phyloP scores from a whole-genome alignment of 2,797 vertebrate species.

The Neosalanx taihuensis region DNA sequence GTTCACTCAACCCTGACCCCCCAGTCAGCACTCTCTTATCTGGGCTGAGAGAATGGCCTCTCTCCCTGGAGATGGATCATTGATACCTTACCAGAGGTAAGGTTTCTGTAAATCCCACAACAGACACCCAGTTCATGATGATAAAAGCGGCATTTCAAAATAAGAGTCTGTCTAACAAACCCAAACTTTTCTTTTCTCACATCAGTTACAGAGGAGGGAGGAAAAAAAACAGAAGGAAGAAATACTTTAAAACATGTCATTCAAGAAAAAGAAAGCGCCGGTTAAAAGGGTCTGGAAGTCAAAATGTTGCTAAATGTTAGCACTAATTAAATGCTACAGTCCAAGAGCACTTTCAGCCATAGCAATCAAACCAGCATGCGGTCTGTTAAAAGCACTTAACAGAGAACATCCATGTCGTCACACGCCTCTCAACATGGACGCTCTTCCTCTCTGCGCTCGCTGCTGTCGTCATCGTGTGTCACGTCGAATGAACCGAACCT shows the following conservation, averaged over 20 bases:
- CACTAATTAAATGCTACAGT: slow-evolving; percentile 10
- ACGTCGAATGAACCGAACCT: slow-evolving; percentile 37
- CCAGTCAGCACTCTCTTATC: slow-evolving; percentile 13
- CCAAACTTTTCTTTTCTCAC: background rate
- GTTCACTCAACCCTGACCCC: slow-evolving; percentile 3
- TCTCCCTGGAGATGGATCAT: slow-evolving; percentile 21
- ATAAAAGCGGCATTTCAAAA: too few relatives aligned
- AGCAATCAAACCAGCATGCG: slow-evolving; percentile 27
- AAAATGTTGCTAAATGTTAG: slow-evolving; percentile 27
- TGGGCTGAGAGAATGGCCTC: slow-evolving; percentile 11
- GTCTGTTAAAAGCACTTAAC: slow-evolving; percentile 31
- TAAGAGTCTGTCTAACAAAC: too few relatives aligned
- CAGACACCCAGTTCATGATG: too few relatives aligned
- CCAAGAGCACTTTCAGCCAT: slow-evolving; percentile 18
- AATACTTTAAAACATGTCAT: background rate
- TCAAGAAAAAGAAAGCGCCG: background rate
- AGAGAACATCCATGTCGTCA: slow-evolving; percentile 22
- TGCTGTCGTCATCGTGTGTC: slow-evolving; percentile 13
- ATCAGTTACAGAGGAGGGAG: too few relatives aligned
- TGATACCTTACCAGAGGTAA: slow-evolving; percentile 23
- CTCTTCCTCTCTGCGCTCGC: slow-evolving; percentile 34
- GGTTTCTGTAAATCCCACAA: too few relatives aligned
- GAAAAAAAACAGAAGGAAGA: background rate
- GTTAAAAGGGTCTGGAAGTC: slow-evolving; percentile 14
- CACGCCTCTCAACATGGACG: slow-evolving; percentile 21